Percentiles rank a stretch among this genome's conserved stretches.
These are phyloP conservation scores for Gortyna flavago DNA, from an alignment of 2,888 invertebrate species.

Conservation along the genomic window DNA sequence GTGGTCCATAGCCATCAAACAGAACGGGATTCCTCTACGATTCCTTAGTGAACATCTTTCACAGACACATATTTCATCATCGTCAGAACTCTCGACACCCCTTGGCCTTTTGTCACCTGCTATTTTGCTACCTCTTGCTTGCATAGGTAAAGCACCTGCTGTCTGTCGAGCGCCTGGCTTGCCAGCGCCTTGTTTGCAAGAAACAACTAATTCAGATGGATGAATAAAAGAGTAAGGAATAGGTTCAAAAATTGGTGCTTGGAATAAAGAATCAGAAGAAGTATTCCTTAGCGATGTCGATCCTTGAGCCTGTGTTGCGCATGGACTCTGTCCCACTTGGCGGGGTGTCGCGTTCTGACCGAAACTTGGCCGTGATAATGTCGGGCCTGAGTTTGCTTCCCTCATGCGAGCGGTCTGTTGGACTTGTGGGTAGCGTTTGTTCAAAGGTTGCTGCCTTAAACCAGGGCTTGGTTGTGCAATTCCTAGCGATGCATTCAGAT, in stretches of 20 bases:
- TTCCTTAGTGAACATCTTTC: constrained; percentile 17
- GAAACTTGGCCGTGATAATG: constrained; percentile 9
- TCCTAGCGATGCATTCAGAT: constrained; percentile 7
- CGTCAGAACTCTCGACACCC: constrained; percentile 14
- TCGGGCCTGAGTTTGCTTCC: constrained; percentile 15
- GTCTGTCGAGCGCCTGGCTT: background rate
- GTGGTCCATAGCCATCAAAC: constrained; percentile 40
- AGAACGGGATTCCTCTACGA: constrained; percentile 32
- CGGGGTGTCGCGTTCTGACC: constrained; percentile 43
- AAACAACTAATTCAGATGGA: constrained; percentile 4
- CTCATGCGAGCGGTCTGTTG: background rate
- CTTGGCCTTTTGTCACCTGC: background rate
- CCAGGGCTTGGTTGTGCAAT: constrained; percentile 1
- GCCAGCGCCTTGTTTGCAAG: background rate
- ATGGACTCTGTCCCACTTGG: constrained; percentile 33
- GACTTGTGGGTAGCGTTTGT: constrained; percentile 4
- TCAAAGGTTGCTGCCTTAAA: background rate
- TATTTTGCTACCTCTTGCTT: background rate
- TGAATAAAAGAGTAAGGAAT: constrained; percentile 20
- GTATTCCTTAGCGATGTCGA: background rate
- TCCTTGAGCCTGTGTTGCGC: background rate
- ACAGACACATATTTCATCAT: constrained; percentile 46
- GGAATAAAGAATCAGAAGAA: constrained; percentile 47
- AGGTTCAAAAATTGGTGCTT: constrained; percentile 29
- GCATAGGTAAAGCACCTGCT: background rate